Percentiles rank a stretch among this genome's conserved stretches.
Evolutionary conservation across 2,888 invertebrate species (phyloP).

Genomic region (Venusia cambrica): DNA sequence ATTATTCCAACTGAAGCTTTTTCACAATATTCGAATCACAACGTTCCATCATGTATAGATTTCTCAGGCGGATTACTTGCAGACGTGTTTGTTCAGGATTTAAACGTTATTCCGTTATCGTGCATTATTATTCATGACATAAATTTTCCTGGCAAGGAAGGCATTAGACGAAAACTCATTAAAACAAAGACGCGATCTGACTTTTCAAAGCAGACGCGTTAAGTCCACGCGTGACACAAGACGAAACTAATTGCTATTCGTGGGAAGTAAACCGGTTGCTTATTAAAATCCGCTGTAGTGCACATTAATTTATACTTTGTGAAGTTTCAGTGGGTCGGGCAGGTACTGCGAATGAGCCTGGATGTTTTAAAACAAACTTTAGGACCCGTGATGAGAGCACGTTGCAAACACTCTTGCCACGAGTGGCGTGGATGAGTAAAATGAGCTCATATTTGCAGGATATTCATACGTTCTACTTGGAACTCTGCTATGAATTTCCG

Average conservation of each 20-base stretch:
- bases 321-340: slow-evolving; percentile 21
- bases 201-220: slow-evolving; percentile 79
- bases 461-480: too few relatives aligned
- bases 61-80: slow-evolving; percentile 63
- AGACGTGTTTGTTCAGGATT: slow-evolving; percentile 70
- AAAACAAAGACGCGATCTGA: slow-evolving; percentile 76
- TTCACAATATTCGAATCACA: slow-evolving; percentile 3
- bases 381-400: slow-evolving; percentile 18
- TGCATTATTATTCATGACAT: slow-evolving; percentile 79
- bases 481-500: slow-evolving; percentile 1
- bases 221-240: slow-evolving; percentile 76
- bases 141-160: slow-evolving; percentile 73
- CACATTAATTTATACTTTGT: slow-evolving; percentile 59
- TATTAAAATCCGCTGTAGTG: slow-evolving; percentile 66
- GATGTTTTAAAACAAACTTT: slow-evolving; percentile 33
- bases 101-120: slow-evolving; percentile 68
- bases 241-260: slow-evolving; percentile 70
- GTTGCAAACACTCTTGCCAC: slow-evolving; percentile 10
- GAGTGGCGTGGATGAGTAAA: slow-evolving; percentile 16
- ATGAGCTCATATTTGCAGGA: slow-evolving; percentile 14
- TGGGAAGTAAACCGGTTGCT: slow-evolving; percentile 60
- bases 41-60: slow-evolving; percentile 36
- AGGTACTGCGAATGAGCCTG: slow-evolving; percentile 27
- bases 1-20: slow-evolving; percentile 3
- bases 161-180: slow-evolving; percentile 80